These are phyloP conservation scores for Diuraphis noxia DNA, from an alignment of 1,140 invertebrate species.

Conservation along the genomic window DNA sequence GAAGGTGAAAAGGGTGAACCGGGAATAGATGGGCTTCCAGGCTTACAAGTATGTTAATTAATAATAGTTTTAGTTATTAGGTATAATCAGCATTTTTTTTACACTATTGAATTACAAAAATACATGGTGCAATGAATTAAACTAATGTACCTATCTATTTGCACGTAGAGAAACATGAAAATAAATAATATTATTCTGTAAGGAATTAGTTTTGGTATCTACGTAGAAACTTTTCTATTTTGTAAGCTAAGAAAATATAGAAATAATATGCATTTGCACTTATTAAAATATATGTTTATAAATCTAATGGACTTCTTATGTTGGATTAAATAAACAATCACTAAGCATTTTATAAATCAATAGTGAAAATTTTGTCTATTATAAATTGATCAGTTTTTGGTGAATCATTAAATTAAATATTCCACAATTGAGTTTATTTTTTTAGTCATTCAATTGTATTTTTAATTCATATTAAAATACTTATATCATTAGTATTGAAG, in stretches of 20 bases:
- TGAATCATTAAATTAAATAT: too few species aligned
- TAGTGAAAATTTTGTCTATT: neutral
- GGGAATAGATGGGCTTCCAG: constrained; percentile 54
- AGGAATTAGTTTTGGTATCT: too few species aligned
- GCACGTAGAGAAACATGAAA: neutral
- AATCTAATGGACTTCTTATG: neutral
- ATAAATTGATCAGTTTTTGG: neutral
- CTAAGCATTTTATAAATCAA: neutral
- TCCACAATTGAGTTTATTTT: too few species aligned
- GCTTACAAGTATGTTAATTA: constrained; percentile 55
- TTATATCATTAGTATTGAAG: neutral
- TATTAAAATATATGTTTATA: neutral
- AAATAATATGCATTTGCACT: neutral
- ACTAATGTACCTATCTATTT: neutral
- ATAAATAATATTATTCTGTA: neutral
- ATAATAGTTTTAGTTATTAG: neutral
- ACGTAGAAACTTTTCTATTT: neutral
- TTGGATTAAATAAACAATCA: neutral
- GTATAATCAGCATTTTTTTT: neutral
- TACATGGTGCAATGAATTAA: neutral
- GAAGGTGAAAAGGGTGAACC: constrained; percentile 60
- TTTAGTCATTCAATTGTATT: neutral
- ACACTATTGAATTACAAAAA: neutral
- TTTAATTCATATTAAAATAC: neutral
- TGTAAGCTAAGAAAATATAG: neutral